Evolutionary conservation across 2,113 vertebrate genomes (phyloP).

Genomic region (Choloepus hoffmanni): DNA sequence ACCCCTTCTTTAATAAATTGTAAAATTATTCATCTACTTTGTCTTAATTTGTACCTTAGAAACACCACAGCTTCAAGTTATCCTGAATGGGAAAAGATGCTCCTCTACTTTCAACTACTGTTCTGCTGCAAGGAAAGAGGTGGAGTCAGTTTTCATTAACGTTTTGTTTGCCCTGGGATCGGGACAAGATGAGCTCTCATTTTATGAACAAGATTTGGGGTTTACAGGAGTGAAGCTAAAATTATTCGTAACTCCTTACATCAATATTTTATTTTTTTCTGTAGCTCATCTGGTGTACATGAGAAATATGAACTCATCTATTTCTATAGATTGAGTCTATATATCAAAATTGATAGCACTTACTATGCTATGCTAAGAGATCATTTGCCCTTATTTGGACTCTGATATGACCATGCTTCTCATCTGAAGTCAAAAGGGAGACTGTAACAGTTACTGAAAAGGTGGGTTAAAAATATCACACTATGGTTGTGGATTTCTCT

Average conservation of each 20-base stretch:
- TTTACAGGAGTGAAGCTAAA: background rate
- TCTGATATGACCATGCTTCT: background rate
- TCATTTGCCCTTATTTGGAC: background rate
- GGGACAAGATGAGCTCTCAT: background rate
- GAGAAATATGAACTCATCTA: background rate
- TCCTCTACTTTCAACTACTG: background rate
- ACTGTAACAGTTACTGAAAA: background rate
- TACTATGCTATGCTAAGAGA: background rate
- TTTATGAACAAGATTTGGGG: background rate
- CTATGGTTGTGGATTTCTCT: too few relatives aligned
- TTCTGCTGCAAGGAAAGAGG: background rate
- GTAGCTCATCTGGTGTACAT: background rate
- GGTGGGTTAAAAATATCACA: background rate
- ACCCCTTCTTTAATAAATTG: background rate
- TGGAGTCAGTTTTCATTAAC: too few relatives aligned
- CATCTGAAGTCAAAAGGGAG: background rate
- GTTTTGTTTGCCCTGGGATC: background rate
- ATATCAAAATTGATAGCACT: background rate
- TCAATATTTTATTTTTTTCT: background rate
- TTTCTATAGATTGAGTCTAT: background rate
- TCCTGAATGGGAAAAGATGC: background rate
- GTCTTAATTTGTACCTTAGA: background rate
- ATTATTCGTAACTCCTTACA: background rate
- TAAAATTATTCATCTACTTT: background rate
- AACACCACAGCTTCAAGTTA: background rate